These are phyloP conservation scores for Lacanobia wlatinum DNA, from an alignment of 2,888 invertebrate genomes.

Conservation along the genomic window DNA sequence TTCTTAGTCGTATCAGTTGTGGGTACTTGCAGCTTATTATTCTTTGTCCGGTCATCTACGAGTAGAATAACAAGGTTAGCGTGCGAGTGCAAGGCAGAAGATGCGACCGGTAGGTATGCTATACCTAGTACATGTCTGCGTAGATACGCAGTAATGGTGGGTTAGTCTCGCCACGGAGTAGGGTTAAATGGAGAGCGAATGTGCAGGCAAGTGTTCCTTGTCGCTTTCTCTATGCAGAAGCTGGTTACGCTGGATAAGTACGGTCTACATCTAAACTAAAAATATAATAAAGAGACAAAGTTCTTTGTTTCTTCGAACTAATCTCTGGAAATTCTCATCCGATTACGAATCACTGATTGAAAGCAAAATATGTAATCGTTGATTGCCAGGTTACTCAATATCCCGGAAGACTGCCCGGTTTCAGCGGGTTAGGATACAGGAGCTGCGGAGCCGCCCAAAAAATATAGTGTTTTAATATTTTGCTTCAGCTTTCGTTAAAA, in stretches of 20 bases:
- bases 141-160: conserved; percentile 33
- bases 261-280: too few species aligned
- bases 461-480: too few species aligned
- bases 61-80: conserved; percentile 65
- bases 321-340: too few species aligned
- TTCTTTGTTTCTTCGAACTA: too few species aligned
- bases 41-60: conserved; percentile 63
- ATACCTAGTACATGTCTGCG: conserved; percentile 18
- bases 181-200: conserved; percentile 24
- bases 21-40: conserved; percentile 33
- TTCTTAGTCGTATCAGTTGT: conserved; percentile 19
- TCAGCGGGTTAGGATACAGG: too few species aligned
- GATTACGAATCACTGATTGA: too few species aligned
- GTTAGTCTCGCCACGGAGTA: conserved; percentile 26
- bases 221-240: background rate
- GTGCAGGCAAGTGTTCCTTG: background rate
- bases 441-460: too few species aligned
- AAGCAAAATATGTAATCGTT: too few species aligned
- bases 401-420: too few species aligned
- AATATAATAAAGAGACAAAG: background rate
- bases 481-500: too few species aligned
- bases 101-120: conserved; percentile 37
- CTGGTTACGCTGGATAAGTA: background rate
- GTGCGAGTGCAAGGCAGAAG: conserved; percentile 69
- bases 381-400: too few species aligned